Evolutionary conservation across 2,113 vertebrate genomes (phyloP), one percentile per base, ranked within the genome.

Genomic region (Pomatorhinus ruficollis): DNA sequence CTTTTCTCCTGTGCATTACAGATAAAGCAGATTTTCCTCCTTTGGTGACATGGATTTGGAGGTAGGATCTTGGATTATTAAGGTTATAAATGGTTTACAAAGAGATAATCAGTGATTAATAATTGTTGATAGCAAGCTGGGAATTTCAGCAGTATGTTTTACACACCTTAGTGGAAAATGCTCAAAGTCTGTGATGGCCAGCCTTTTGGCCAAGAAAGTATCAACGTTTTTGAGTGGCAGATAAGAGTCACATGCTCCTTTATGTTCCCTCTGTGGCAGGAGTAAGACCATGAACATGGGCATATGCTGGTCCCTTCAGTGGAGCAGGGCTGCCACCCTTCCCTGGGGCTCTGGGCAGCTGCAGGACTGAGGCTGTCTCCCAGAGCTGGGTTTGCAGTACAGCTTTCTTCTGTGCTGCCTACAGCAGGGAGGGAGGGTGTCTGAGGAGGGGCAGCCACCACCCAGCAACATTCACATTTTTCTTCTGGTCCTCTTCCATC

Each of bases 201-300:
- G 33, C 7, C 8, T 79, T 85, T 66, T 49, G 47, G 22, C 42
- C 66, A 63, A 70, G 79, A 50, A 60, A 37, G 8, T 37, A 28
- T 25, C 22, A 10, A 11, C 0, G 1, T 4, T 71, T 88, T 12
- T 39, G 15, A n/a, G 47, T 15, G 42, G 22, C 37, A 75, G 70
- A 37, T 49, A 60, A 61, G 27, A 42, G 3, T 20, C 20, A 11
- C 2, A 1, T 9, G 17, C 12, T 45, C 3, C 8, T 56, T 15
- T 40, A 8, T 1, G n/a, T 52, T 59, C 21, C 30, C 23, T 14
- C 22, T 35, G 27, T 31, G 33, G 19, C 64, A 45, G 49, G 3
- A 76, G 44, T 27, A 37, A 39, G 49, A 31, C 10, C 11, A 18
- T 1, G 0, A 14, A 5, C 4, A n/a, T 19, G 2, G 5, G 8